Conservation (phyloP, 2,113 vertebrate genomes). For the Thomomys bottae region DNA sequence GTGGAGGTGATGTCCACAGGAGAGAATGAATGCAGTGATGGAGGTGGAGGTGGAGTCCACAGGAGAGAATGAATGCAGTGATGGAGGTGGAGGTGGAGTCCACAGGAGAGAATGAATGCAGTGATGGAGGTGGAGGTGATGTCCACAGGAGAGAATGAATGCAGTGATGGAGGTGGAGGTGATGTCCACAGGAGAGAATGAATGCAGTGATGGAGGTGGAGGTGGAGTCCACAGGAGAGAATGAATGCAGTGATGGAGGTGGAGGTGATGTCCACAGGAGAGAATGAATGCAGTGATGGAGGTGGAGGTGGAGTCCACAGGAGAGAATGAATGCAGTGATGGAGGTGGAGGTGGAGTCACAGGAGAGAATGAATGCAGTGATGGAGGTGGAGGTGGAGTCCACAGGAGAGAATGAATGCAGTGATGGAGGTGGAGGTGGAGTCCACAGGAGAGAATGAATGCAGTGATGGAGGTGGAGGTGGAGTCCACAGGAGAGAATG, state of each 20-base stretch:
- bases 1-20: neutral
- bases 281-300: neutral
- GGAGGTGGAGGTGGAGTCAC: neutral
- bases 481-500: neutral
- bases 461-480: neutral
- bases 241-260: neutral
- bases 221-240: neutral
- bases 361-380: neutral
- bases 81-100: neutral
- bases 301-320: neutral
- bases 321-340: neutral
- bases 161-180: neutral
- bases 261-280: neutral
- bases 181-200: neutral
- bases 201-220: neutral
- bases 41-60: neutral
- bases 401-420: neutral
- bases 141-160: neutral
- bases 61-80: neutral
- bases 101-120: neutral
- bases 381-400: neutral
- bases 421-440: neutral
- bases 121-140: neutral
- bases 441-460: neutral
- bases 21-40: neutral